Evolutionary conservation across 2,113 vertebrate genomes (phyloP).

Genomic region (Marmota flaviventris): DNA sequence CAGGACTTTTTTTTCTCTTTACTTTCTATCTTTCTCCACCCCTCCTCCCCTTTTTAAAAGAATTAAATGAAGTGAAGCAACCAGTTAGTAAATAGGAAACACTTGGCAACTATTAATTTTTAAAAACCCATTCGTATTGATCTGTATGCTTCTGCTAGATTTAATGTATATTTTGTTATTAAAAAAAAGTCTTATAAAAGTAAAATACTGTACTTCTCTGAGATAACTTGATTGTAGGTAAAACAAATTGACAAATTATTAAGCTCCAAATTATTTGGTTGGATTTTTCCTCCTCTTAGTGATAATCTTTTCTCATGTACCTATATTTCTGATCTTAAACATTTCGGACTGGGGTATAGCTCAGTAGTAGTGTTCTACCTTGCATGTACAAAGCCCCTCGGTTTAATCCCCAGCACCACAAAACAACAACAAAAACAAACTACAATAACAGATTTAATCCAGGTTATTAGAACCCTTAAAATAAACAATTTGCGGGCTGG

Average conservation of each 20-base stretch:
- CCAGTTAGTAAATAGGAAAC: not conserved
- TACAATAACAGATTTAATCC: not conserved
- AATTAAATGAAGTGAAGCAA: conserved; percentile 18
- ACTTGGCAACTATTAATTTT: conserved; percentile 60
- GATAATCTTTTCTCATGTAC: not conserved
- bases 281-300: not conserved
- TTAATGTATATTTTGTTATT: not conserved
- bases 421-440: not conserved
- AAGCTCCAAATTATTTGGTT: conserved; percentile 9
- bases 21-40: too few relatives aligned
- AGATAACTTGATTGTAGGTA: not conserved
- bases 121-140: not conserved
- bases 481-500: not conserved
- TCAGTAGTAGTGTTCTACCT: not conserved
- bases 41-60: not conserved
- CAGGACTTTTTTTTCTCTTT: too few relatives aligned
- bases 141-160: not conserved
- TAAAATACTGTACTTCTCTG: conserved; percentile 47
- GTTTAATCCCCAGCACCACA: too few relatives aligned
- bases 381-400: too few relatives aligned
- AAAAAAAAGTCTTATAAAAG: not conserved
- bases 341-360: not conserved
- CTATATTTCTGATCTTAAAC: conserved; percentile 19
- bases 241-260: conserved; percentile 5
- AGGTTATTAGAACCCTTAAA: conserved; percentile 11